Evolutionary conservation across 2,888 invertebrate genomes (phyloP), one percentile per base, ranked within the genome.

Genomic region (Dyspetes luteomarginatus): DNA sequence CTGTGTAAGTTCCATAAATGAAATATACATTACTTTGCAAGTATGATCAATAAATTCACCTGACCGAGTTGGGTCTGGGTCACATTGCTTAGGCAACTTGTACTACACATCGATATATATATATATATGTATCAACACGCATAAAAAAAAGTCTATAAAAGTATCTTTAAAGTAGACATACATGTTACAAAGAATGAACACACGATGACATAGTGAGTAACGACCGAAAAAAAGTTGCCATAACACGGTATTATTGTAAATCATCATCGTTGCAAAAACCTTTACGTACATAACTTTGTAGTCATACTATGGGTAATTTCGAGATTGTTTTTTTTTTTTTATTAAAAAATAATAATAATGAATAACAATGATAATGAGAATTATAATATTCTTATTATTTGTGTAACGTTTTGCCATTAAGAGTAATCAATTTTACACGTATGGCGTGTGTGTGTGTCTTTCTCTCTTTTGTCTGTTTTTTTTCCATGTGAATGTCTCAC

Each of bases 21-120:
- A 75, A 62, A 55, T 41, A 62, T 45, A 56, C 45, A 28, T 28
- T 52, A 26, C 56, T 71, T 71, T 56, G 68, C 50, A 68, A 50
- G 67, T 68, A 26, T 65, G 77, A 77, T 77, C 77, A 58, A 77
- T 77, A 77, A 71, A 50, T 76, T 69, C 45, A 76, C 55, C 26
- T 71, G 71, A 64, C 77, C 64, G 36, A 71, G 55, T 50, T 71
- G 50, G 56, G 65, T 71, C 62, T 69, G 76, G 69, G 69, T 77
- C 69, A 69, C 55, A 69, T 55, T 30, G 71, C 65, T 55, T 41
- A 55, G 69, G 15, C 30, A 60, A 75, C 67, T 69, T 22, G 4
- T 22, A n/a, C 48, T 15, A 30, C 48, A 15, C 30, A 9, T 36
- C 15, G 2, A 73, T 26, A 41, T 30, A 5, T 17, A 28, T 17